Evolutionary conservation across 1,140 invertebrate species (phyloP).

Genomic region (Bathynomus jamesi): DNA sequence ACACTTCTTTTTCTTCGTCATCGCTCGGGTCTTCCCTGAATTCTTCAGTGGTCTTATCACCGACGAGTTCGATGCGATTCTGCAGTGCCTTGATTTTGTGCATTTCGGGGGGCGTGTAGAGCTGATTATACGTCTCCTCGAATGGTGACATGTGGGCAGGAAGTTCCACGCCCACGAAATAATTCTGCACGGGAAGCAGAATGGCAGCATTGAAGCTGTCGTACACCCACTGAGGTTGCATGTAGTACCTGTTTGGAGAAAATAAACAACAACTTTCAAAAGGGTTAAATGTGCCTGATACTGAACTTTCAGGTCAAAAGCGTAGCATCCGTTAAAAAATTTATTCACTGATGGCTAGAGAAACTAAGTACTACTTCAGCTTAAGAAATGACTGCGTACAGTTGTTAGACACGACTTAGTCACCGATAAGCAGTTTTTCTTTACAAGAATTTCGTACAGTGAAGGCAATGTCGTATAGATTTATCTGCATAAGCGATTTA

Average conservation of each 20-base stretch:
- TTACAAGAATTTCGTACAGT: no score
- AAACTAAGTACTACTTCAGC: no score
- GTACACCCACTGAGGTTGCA: conserved; percentile 99
- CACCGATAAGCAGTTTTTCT: no score
- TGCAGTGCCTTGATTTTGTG: background rate
- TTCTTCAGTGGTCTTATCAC: background rate
- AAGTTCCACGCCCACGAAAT: conserved; percentile 79
- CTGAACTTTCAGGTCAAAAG: no score
- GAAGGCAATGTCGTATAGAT: no score
- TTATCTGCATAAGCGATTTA: no score
- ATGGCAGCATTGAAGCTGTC: conserved; percentile 84
- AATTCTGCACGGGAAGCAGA: conserved; percentile 82
- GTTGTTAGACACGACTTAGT: no score
- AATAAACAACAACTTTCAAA: background rate
- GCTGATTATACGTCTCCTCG: conserved; percentile 17
- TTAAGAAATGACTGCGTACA: no score
- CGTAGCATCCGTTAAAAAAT: no score
- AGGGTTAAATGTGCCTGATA: no score
- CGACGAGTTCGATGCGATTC: background rate
- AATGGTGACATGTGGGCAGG: conserved; percentile 98
- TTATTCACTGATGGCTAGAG: no score
- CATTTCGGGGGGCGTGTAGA: background rate
- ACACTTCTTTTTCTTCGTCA: background rate
- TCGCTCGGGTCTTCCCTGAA: background rate
- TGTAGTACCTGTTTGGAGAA: conserved; percentile 62